These are phyloP conservation scores for Ennomos quercinarius DNA, from an alignment of 2,888 invertebrate species.

Conservation along the genomic window DNA sequence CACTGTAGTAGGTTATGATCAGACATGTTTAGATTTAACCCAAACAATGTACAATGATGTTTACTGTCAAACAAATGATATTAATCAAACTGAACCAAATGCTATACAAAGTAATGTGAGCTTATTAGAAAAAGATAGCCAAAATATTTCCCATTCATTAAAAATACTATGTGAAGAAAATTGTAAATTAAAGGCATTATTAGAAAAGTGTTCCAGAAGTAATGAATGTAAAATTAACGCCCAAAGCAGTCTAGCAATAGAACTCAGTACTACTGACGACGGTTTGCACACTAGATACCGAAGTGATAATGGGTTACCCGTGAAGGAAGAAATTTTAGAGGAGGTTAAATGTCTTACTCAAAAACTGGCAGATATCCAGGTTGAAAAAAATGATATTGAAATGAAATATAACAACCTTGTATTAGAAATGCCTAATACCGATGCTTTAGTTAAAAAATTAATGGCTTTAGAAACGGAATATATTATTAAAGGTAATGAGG, in stretches of 20 bases:
- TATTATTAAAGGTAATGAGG: constrained; percentile 53
- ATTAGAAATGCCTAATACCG: constrained; percentile 61
- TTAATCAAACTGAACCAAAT: constrained; percentile 46
- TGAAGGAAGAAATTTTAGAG: constrained; percentile 34
- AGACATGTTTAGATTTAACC: constrained; percentile 69
- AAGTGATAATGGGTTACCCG: constrained; percentile 1
- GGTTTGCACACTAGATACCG: constrained; percentile 12
- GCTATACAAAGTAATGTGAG: constrained; percentile 48
- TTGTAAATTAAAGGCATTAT: constrained; percentile 49
- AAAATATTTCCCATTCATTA: constrained; percentile 49
- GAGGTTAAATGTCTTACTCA: constrained; percentile 50
- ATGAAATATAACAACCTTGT: constrained; percentile 60
- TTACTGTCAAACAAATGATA: constrained; percentile 57
- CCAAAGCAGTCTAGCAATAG: constrained; percentile 55
- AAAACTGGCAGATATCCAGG: constrained; percentile 50
- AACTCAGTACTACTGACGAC: constrained; percentile 3
- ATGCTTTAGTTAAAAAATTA: constrained; percentile 60
- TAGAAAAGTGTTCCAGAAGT: constrained; percentile 44
- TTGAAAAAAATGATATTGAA: constrained; percentile 57
- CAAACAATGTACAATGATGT: constrained; percentile 62
- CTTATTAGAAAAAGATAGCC: constrained; percentile 45
- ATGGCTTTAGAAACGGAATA: constrained; percentile 59
- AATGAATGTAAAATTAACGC: constrained; percentile 44
- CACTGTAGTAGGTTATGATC: constrained; percentile 66
- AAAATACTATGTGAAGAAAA: constrained; percentile 61